These are phyloP conservation scores for Parnassius glacialis DNA, from an alignment of 2,888 invertebrate genomes.

Conservation along the genomic window DNA sequence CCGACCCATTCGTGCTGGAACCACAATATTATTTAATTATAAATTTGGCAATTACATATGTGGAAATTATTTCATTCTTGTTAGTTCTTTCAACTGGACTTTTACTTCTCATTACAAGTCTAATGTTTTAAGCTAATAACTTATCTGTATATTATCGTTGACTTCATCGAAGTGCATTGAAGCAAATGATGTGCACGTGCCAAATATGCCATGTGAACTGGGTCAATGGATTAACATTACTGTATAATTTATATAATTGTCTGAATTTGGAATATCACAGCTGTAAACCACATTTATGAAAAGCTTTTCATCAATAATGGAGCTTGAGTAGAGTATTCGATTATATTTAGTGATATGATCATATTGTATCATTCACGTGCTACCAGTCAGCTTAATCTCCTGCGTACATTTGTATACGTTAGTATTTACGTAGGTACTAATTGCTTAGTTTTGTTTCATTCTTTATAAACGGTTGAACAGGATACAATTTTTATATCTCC, in stretches of 20 bases:
- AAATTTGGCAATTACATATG: too few relatives aligned
- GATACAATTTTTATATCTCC: too few relatives aligned
- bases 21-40: too few relatives aligned
- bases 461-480: too few relatives aligned
- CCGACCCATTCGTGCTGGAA: too few relatives aligned
- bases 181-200: slow-evolving; percentile 35
- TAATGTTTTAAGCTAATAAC: slow-evolving; percentile 7
- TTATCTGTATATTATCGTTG: neutral
- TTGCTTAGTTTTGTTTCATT: too few relatives aligned
- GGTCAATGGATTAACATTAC: slow-evolving; percentile 35
- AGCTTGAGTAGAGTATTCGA: neutral
- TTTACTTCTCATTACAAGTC: neutral
- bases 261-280: slow-evolving; percentile 9
- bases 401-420: too few relatives aligned
- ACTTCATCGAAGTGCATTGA: slow-evolving; percentile 19
- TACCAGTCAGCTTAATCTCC: too few relatives aligned
- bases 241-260: slow-evolving; percentile 19
- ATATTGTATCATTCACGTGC: neutral
- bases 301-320: slow-evolving; percentile 2
- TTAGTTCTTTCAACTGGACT: neutral
- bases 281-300: slow-evolving; percentile 6
- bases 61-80: too few relatives aligned
- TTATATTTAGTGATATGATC: slow-evolving; percentile 3
- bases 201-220: slow-evolving; percentile 36
- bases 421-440: too few relatives aligned